Percentiles rank a stretch among this genome's conserved stretches.
These are phyloP conservation scores for Mormyrus iriodes DNA, from an alignment of 2,113 vertebrate genomes.

Conservation along the genomic window DNA sequence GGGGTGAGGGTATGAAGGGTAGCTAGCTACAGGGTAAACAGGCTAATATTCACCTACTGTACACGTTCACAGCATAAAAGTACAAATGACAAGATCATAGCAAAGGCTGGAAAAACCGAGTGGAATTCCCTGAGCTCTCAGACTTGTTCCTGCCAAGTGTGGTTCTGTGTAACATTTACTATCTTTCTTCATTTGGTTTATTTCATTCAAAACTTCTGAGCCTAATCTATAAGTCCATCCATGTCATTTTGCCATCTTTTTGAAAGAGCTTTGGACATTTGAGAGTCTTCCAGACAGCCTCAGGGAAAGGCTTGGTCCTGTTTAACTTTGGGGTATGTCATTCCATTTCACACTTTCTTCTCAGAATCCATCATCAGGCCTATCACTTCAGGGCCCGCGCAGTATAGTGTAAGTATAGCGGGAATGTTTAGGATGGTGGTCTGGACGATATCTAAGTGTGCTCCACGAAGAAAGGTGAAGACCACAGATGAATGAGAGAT, in stretches of 20 bases:
- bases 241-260: neutral
- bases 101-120: neutral
- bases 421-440: constrained; percentile 50
- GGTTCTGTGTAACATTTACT: neutral
- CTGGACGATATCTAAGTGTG: neutral
- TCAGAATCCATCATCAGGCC: neutral
- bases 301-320: neutral
- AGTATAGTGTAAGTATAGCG: neutral
- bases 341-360: neutral
- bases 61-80: neutral
- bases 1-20: neutral
- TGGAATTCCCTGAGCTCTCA: neutral
- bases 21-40: neutral
- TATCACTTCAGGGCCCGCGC: neutral
- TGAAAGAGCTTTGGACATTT: neutral
- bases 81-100: neutral
- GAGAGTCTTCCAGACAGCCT: neutral
- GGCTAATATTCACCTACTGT: neutral
- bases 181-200: neutral
- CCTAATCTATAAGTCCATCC: neutral
- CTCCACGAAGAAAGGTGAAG: constrained; percentile 31
- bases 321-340: neutral
- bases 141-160: neutral
- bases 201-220: neutral
- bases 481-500: constrained; percentile 38